Conservation (phyloP, 2,888 invertebrate genomes). For the Drosophila peninsularis region DNA sequence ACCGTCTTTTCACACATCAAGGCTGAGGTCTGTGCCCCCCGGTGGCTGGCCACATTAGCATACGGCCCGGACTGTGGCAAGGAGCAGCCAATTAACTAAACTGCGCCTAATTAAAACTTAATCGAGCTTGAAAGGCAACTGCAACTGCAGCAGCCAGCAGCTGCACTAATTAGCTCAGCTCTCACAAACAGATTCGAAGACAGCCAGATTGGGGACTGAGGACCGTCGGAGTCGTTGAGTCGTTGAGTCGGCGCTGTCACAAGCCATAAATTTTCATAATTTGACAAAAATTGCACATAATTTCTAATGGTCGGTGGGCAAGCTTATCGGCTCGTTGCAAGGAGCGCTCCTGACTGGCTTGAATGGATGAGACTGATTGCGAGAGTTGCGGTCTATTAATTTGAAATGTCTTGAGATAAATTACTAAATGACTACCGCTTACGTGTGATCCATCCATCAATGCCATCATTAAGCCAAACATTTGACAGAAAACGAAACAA, state of each 20-base stretch:
- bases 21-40: slow-evolving; percentile 1
- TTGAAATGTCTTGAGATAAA: slow-evolving; percentile 77
- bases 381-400: slow-evolving; percentile 75
- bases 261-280: slow-evolving; percentile 76
- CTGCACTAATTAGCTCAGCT: slow-evolving; percentile 68
- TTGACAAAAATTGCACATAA: slow-evolving; percentile 72
- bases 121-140: slow-evolving; percentile 69
- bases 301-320: slow-evolving; percentile 47
- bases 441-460: slow-evolving; percentile 81
- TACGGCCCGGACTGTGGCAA: slow-evolving; percentile 30
- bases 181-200: slow-evolving; percentile 52
- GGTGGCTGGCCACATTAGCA: slow-evolving; percentile 49
- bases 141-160: slow-evolving; percentile 30
- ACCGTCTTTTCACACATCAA: slow-evolving; percentile 36
- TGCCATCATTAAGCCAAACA: slow-evolving; percentile 80
- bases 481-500: slow-evolving; percentile 73
- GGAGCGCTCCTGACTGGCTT: slow-evolving; percentile 11
- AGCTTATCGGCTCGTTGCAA: slow-evolving; percentile 42
- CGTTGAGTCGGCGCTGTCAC: slow-evolving; percentile 38
- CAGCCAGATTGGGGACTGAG: slow-evolving; percentile 2
- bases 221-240: background rate
- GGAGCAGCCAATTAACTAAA: slow-evolving; percentile 61
- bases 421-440: slow-evolving; percentile 80
- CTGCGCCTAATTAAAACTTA: slow-evolving; percentile 69
- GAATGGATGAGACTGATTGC: slow-evolving; percentile 31